Base-by-base conservation (phyloP, 64 coral and sea anemone genomes). In the Catalaphyllia jardinei region DNA sequence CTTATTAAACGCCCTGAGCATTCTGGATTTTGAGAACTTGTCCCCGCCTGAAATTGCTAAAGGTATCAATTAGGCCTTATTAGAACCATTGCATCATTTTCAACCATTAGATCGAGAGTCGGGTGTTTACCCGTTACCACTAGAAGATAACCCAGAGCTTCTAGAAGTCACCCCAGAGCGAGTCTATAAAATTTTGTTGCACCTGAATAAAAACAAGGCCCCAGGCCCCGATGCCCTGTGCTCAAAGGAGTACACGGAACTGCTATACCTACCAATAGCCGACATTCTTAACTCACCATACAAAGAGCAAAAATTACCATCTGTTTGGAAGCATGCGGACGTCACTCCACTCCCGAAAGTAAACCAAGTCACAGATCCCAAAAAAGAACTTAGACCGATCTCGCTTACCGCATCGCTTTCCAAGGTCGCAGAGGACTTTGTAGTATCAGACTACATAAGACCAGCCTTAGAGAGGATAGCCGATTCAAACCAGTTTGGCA, bases 201-300 rank as follows among this genome's bases (percentile, higher is more conserved):
- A n/a, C n/a, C n/a, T 60, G 57, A 60, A 60, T 60, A 60, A 60
- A 60, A 7, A 60, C 79, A 11, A 83, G 63, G 79, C 63, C 59
- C 39, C 29, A 62, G 55, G 79, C 79, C 54, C 79, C 79, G 79
- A 83, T 29, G 79, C 15, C 54, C 79, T 83, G 50, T 83, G 51
- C 57, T 83, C 61, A 83, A 83, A 83, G 79, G 50, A 80, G 78
- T 80, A 80, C 78, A 18, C 78, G 78, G 78, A 80, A 80, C 78
- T 80, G 78, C 78, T 80, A 46, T 80, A 54, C 50, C 78, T 39
- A 80, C 78, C 78, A 80, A 80, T 80, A 80, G 52, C 55, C 20
- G 52, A 83, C 80, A 83, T 83, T 83, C 80, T 83, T 83, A 83
- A 83, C 80, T 83, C 80, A 83, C 62, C 79, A 60, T 82, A 60